Evolutionary conservation across 2,888 invertebrate species (phyloP).

Genomic region (Helobdella robusta): DNA sequence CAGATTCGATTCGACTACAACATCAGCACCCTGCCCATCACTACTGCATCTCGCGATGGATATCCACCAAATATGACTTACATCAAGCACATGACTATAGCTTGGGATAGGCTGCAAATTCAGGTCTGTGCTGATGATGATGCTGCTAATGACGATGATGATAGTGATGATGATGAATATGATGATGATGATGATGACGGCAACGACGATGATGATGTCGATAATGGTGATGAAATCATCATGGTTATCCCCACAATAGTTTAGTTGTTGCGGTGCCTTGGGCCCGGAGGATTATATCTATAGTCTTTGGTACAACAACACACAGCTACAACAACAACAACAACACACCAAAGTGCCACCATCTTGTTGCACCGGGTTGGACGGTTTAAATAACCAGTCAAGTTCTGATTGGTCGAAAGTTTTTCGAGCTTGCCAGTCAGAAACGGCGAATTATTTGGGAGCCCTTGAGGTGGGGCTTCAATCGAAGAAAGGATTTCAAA

Average conservation of each 20-base stretch:
- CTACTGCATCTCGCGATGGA: neutral
- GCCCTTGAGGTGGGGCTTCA: neutral
- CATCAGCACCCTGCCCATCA: neutral
- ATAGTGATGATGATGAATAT: too few species aligned
- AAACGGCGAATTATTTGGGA: neutral
- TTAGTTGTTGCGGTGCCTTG: slow-evolving; percentile 28
- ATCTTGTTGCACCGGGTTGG: slow-evolving; percentile 20
- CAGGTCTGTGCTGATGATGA: slow-evolving; percentile 6
- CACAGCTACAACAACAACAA: too few species aligned
- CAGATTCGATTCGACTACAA: slow-evolving; percentile 24
- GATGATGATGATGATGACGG: too few species aligned
- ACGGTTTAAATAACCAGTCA: neutral
- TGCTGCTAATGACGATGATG: too few species aligned
- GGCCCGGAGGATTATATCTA: slow-evolving; percentile 26
- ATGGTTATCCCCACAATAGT: slow-evolving; percentile 6
- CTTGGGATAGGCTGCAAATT: slow-evolving; percentile 21
- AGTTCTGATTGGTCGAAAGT: slow-evolving; percentile 9
- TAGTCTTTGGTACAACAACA: slow-evolving; percentile 30
- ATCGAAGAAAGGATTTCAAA: neutral
- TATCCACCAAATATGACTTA: neutral
- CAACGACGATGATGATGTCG: too few species aligned
- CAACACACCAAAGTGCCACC: slow-evolving; percentile 25
- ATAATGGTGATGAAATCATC: too few species aligned
- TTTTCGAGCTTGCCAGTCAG: slow-evolving; percentile 10
- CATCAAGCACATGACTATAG: slow-evolving; percentile 9